Conservation (phyloP, 37 sponge, comb jelly and placozoan species). For the Aplysina aerophoba region DNA sequence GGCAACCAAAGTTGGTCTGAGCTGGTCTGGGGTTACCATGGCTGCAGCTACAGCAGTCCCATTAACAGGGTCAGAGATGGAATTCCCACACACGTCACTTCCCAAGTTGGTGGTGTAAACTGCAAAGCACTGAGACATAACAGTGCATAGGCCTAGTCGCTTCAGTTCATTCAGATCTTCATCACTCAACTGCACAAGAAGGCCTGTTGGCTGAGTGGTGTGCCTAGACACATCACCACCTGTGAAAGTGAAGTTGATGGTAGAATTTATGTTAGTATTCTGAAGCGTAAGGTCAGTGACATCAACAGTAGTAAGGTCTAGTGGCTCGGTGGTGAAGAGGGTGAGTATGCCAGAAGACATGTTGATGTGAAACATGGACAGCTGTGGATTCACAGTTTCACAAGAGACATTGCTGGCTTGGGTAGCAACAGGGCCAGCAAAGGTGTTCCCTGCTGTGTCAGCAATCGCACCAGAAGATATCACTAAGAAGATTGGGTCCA, state of each 20-base stretch:
- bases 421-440: not conserved
- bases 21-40: slow-evolving; percentile 50
- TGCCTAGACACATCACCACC: slow-evolving; percentile 66
- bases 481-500: not conserved
- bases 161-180: slow-evolving; percentile 74
- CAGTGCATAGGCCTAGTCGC: slow-evolving; percentile 60
- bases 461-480: not conserved
- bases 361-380: slow-evolving; percentile 73
- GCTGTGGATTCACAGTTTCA: slow-evolving; percentile 62
- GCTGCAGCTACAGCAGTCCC: slow-evolving; percentile 35
- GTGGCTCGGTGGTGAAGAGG: slow-evolving; percentile 72
- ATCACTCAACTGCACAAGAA: slow-evolving; percentile 50
- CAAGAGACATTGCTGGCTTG: slow-evolving; percentile 32
- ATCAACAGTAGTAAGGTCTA: slow-evolving; percentile 49
- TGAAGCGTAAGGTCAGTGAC: slow-evolving; percentile 61
- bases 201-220: slow-evolving; percentile 51
- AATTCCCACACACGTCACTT: slow-evolving; percentile 53
- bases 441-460: not conserved
- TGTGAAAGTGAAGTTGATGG: slow-evolving; percentile 32
- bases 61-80: slow-evolving; percentile 26
- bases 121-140: slow-evolving; percentile 44
- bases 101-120: slow-evolving; percentile 44
- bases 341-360: slow-evolving; percentile 64
- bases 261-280: slow-evolving; percentile 17
- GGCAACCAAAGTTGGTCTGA: slow-evolving; percentile 49